These are phyloP conservation scores for Sebastes baramenuke DNA, from an alignment of 2,797 vertebrate genomes.

Conservation along the genomic window DNA sequence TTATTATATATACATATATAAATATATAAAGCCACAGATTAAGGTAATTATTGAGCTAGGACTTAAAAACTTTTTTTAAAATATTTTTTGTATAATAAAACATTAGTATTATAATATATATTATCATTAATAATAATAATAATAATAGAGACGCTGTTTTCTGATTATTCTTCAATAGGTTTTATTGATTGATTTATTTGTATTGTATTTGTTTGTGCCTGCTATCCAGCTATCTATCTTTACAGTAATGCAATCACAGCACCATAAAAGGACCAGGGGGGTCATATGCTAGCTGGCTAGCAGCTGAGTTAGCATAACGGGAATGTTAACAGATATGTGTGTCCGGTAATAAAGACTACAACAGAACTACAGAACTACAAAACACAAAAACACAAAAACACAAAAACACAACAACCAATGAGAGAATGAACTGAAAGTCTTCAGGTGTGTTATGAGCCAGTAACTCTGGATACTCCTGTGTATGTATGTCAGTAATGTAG, in stretches of 20 bases:
- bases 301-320: slow-evolving; percentile 65
- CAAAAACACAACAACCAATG: background rate
- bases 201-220: background rate
- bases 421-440: background rate
- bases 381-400: background rate
- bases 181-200: background rate
- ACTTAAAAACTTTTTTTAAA: too few species aligned
- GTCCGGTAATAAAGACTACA: background rate
- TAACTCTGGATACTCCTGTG: too few species aligned
- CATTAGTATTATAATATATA: too few species aligned
- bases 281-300: slow-evolving; percentile 51
- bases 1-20: too few species aligned
- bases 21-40: too few species aligned
- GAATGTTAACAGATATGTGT: background rate
- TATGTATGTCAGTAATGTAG: background rate
- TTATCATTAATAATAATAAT: too few species aligned
- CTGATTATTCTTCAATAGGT: background rate
- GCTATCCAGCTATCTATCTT: background rate
- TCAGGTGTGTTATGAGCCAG: too few species aligned
- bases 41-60: too few species aligned
- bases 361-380: background rate
- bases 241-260: slow-evolving; percentile 13
- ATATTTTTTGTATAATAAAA: background rate
- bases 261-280: slow-evolving; percentile 67
- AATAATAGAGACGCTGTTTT: background rate